Evolutionary conservation across 2,113 vertebrate species (phyloP), one percentile per base, ranked within the genome.

Genomic region (Pygoscelis antarcticus): DNA sequence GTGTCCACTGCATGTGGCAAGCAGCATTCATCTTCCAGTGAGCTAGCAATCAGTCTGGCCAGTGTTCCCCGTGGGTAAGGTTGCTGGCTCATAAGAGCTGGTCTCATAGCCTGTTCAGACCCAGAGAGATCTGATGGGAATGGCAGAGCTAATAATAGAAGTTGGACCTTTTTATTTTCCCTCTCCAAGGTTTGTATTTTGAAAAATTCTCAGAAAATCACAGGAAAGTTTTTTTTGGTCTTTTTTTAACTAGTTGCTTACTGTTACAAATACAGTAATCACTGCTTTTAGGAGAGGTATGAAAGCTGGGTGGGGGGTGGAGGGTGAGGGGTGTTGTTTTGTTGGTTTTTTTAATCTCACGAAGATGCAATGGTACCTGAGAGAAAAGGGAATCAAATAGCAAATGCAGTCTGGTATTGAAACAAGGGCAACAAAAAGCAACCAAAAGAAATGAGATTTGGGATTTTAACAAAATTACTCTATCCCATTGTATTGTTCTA

Each of bases 1-100:
- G 57, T 0, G 0, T 38, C 42, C 0, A 0, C 47, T 0, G 0
- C 29, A 7, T 7, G 20, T 72, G 44, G 84, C 69, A 75, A 89
- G 65, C 64, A 71, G 32, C 68, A 60, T 90, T 70, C 54, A 19
- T 78, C 75, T 64, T 77, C 40, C n/a, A 42, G 64, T 32, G 70
- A 93, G 68, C 42, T 26, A 58, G 64, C 51, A 44, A 55, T 85
- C 85, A 29, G 51, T 17, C 34, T 68, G 71, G 51, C 36, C 25
- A 1, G 26, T 20, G 36, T 64, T 91, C 68, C 65, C 86, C 21
- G 0, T 12, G 32, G 60, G 79, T 42, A 19, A 54, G 27, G 47
- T 40, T 89, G 66, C 47, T 93, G 71, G 30, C 54, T 90, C 44
- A 7, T 54, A 78, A 57, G 30, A 77, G 22, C 57, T 61, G 44